Conservation (phyloP, 2,113 vertebrate species). For the Varanus salvator region DNA sequence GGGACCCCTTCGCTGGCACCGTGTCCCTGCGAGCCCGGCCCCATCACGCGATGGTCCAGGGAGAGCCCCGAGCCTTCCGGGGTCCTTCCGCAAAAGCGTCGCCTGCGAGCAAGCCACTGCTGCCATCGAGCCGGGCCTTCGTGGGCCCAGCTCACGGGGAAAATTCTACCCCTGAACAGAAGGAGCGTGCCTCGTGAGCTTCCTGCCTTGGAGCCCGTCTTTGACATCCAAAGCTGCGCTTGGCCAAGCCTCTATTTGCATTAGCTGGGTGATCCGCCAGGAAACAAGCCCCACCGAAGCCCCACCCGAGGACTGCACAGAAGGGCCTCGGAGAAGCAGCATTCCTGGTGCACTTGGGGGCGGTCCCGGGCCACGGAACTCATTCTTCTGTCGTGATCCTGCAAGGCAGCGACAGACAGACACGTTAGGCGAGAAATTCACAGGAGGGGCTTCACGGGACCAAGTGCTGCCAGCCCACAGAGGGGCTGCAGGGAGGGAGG, state of each 20-base stretch:
- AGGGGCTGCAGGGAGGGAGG: not conserved
- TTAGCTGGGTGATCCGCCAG: not conserved
- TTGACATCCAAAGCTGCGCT: not conserved
- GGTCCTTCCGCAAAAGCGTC: not conserved
- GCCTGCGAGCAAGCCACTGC: not conserved
- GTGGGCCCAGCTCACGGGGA: not conserved
- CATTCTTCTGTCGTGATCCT: not conserved
- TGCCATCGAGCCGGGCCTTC: too few species aligned
- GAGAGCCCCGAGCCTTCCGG: not conserved
- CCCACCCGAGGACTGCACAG: not conserved
- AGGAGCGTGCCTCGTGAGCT: too few species aligned
- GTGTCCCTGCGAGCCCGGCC: too few species aligned
- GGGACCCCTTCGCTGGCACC: too few species aligned
- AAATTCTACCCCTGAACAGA: not conserved
- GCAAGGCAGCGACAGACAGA: not conserved
- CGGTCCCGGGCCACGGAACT: not conserved
- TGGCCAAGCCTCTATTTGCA: not conserved
- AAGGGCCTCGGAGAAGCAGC: not conserved
- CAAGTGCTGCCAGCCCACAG: not conserved
- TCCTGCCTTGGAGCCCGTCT: not conserved
- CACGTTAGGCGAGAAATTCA: not conserved
- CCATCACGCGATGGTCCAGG: not conserved
- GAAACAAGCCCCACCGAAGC: not conserved
- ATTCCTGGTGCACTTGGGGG: not conserved
- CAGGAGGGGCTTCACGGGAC: too few species aligned